Percentiles rank a stretch among this genome's conserved stretches.
These are phyloP conservation scores for Leptinotarsa juncta DNA, from an alignment of 2,888 invertebrate species.

Conservation along the genomic window DNA sequence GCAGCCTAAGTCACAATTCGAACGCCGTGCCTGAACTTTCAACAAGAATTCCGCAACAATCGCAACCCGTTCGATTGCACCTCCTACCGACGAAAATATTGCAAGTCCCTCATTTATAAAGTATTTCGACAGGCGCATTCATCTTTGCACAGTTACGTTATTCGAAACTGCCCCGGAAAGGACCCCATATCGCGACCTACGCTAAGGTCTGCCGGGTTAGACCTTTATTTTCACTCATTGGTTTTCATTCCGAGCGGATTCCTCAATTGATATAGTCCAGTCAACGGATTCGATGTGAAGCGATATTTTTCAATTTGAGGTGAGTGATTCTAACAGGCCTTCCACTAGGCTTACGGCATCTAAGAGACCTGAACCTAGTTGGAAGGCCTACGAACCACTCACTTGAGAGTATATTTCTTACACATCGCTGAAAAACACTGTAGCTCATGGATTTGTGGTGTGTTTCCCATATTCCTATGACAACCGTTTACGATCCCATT, in stretches of 20 bases:
- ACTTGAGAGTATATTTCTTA: no score
- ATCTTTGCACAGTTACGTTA: slow-evolving; percentile 27
- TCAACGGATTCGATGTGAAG: background rate
- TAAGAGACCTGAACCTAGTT: no score
- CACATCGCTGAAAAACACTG: no score
- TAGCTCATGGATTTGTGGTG: no score
- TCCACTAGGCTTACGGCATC: no score
- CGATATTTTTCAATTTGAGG: no score
- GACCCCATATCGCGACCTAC: slow-evolving; percentile 29
- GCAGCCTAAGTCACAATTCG: background rate
- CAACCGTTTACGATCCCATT: no score
- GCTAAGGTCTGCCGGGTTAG: slow-evolving; percentile 22
- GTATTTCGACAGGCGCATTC: slow-evolving; percentile 21
- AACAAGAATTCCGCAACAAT: background rate
- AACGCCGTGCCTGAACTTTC: background rate
- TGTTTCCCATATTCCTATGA: no score
- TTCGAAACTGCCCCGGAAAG: slow-evolving; percentile 20
- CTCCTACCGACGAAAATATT: slow-evolving; percentile 7
- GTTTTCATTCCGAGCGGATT: background rate
- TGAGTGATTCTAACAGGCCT: no score
- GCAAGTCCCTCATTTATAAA: background rate
- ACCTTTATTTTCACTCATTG: slow-evolving; percentile 18
- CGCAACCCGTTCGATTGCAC: slow-evolving; percentile 10
- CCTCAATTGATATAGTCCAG: slow-evolving; percentile 20
- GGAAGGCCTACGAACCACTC: no score